phyloP scores from a whole-genome alignment of 2,797 vertebrate genomes.

The Centropyge bicolor region DNA sequence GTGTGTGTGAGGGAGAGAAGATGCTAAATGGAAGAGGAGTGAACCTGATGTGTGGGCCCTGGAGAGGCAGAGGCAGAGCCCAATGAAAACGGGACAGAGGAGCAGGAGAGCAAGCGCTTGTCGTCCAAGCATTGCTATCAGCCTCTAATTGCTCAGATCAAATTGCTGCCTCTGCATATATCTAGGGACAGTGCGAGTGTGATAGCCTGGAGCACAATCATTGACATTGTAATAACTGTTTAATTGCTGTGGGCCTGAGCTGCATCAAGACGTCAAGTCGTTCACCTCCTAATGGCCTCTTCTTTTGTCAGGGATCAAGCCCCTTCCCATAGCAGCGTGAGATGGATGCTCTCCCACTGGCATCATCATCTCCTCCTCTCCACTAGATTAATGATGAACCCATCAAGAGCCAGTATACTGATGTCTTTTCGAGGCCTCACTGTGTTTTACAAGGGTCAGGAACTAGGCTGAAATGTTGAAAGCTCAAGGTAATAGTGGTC shows the following conservation, averaged over 20 bases:
- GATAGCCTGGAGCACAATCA: slow-evolving; percentile 60
- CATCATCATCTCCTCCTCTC: slow-evolving; percentile 35
- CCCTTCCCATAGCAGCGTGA: slow-evolving; percentile 10
- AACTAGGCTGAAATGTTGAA: slow-evolving; percentile 20
- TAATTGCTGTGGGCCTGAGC: slow-evolving; percentile 69
- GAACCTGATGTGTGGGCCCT: slow-evolving; percentile 35
- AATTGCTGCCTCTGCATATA: slow-evolving; percentile 60
- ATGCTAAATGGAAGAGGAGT: slow-evolving; percentile 20
- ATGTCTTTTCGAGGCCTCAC: slow-evolving; percentile 26
- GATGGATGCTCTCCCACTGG: slow-evolving; percentile 38
- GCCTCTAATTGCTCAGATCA: slow-evolving; percentile 68
- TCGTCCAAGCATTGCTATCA: slow-evolving; percentile 44
- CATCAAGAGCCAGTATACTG: slow-evolving; percentile 26
- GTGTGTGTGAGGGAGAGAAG: neutral
- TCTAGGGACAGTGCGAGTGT: slow-evolving; percentile 51
- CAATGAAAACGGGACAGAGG: slow-evolving; percentile 41
- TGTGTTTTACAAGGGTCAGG: slow-evolving; percentile 25
- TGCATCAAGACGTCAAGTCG: slow-evolving; percentile 54
- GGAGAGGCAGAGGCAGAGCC: slow-evolving; percentile 38
- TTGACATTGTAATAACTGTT: slow-evolving; percentile 73
- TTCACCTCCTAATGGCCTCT: slow-evolving; percentile 55
- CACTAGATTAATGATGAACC: slow-evolving; percentile 47
- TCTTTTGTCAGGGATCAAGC: slow-evolving; percentile 49
- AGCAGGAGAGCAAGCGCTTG: slow-evolving; percentile 37
- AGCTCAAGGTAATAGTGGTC: neutral